Evolutionary conservation across 2,797 vertebrate species (phyloP).

Genomic region (Macroramphosus scolopax): DNA sequence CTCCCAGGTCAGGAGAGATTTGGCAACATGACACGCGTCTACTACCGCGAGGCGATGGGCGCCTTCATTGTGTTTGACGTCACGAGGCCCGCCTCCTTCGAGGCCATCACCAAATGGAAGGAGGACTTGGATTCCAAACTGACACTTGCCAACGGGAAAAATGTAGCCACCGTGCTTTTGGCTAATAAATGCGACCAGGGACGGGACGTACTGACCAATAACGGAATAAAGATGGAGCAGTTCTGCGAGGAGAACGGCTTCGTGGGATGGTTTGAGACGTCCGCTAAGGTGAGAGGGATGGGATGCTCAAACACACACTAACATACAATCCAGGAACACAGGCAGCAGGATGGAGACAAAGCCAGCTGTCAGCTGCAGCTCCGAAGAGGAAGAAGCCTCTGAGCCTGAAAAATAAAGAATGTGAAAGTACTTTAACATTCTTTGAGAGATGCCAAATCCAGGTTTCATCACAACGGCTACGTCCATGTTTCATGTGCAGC

Average conservation of each 20-base stretch:
- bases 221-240: slow-evolving; percentile 95
- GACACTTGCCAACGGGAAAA: slow-evolving; percentile 91
- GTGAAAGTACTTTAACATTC: too few species aligned
- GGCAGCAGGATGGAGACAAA: too few species aligned
- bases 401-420: too few species aligned
- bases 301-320: background rate
- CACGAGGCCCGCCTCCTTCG: slow-evolving; percentile 92
- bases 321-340: too few species aligned
- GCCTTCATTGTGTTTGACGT: slow-evolving; percentile 98
- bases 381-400: too few species aligned
- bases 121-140: slow-evolving; percentile 98
- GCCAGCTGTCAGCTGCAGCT: too few species aligned
- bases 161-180: slow-evolving; percentile 90
- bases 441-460: too few species aligned
- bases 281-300: slow-evolving; percentile 87
- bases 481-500: too few species aligned
- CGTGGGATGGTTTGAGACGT: slow-evolving; percentile 95
- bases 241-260: slow-evolving; percentile 98
- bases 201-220: slow-evolving; percentile 87
- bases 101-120: slow-evolving; percentile 97
- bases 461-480: too few species aligned
- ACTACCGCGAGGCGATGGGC: slow-evolving; percentile 97
- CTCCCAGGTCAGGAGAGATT: slow-evolving; percentile 94
- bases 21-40: slow-evolving; percentile 99
- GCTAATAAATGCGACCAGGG: slow-evolving; percentile 98